Conservation (phyloP, 2,888 invertebrate species). For the Listrodromus nycthemerus region DNA sequence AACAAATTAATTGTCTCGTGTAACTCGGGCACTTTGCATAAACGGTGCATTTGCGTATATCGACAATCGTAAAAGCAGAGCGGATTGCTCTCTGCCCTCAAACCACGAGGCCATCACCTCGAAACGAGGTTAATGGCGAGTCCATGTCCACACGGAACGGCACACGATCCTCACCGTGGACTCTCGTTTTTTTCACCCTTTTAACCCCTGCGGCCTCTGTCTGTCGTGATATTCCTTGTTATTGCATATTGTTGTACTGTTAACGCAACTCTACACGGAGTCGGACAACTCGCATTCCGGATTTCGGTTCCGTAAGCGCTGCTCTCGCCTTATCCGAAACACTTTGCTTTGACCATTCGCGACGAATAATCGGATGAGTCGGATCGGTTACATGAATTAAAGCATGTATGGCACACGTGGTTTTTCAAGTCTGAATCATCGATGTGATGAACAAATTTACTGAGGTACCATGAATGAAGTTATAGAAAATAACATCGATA, state of each 20-base stretch:
- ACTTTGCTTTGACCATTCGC: neutral
- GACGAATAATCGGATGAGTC: neutral
- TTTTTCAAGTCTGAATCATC: no score
- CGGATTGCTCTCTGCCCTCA: constrained; percentile 72
- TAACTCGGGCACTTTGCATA: constrained; percentile 57
- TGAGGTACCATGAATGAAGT: no score
- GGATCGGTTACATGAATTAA: neutral
- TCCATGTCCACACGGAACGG: constrained; percentile 31
- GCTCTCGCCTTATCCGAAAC: constrained; percentile 21
- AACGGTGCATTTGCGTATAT: constrained; percentile 39
- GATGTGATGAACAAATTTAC: no score
- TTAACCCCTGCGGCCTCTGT: constrained; percentile 35
- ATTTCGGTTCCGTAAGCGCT: constrained; percentile 20
- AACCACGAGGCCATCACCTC: constrained; percentile 78
- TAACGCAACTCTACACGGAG: constrained; percentile 20
- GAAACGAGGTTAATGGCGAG: constrained; percentile 78
- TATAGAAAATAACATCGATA: no score
- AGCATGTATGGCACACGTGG: no score
- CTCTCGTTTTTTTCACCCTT: constrained; percentile 40
- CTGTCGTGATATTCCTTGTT: constrained; percentile 24
- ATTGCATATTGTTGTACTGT: constrained; percentile 38
- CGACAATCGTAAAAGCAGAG: constrained; percentile 72
- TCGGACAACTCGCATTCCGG: constrained; percentile 15
- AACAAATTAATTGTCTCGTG: constrained; percentile 48
- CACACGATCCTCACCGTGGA: constrained; percentile 30